Percentiles rank a stretch among this genome's conserved stretches.
phyloP scores from a whole-genome alignment of 2,113 vertebrate species.

The Manacus vitellinus region DNA sequence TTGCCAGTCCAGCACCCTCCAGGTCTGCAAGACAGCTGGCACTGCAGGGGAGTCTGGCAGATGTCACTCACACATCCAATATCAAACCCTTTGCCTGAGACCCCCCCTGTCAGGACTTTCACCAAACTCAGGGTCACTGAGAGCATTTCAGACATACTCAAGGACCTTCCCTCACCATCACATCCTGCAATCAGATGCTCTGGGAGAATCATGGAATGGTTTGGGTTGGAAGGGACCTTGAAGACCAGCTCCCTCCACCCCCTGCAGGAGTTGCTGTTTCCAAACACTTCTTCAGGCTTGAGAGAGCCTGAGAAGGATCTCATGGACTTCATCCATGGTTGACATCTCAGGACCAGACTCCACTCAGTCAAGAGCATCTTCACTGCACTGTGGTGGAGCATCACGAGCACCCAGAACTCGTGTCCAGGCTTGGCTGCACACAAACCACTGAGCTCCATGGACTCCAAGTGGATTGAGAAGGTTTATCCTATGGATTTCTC shows the following conservation, averaged over 20 bases:
- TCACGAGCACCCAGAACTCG: accelerated
- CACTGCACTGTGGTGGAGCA: accelerated
- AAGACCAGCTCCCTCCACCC: neutral
- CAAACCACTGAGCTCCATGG: accelerated
- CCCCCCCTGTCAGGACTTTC: neutral
- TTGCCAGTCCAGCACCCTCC: neutral
- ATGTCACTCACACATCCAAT: neutral
- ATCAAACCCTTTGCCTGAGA: neutral
- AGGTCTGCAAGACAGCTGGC: neutral
- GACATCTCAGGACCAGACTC: neutral
- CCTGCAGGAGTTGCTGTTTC: neutral
- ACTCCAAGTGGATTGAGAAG: neutral
- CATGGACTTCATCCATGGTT: accelerated
- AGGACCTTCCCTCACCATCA: neutral
- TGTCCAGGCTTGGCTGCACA: neutral
- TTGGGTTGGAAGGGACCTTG: neutral
- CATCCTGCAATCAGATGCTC: neutral
- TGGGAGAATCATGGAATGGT: neutral
- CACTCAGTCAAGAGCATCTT: neutral
- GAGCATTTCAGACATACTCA: neutral
- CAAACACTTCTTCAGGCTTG: neutral
- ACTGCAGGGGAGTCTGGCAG: neutral
- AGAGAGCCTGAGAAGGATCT: neutral
- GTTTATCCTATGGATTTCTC: neutral
- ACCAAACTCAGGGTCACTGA: neutral